Evolutionary conservation across 2,113 vertebrate species (phyloP), one percentile per base, ranked within the genome.

Genomic region (Uria aalge): DNA sequence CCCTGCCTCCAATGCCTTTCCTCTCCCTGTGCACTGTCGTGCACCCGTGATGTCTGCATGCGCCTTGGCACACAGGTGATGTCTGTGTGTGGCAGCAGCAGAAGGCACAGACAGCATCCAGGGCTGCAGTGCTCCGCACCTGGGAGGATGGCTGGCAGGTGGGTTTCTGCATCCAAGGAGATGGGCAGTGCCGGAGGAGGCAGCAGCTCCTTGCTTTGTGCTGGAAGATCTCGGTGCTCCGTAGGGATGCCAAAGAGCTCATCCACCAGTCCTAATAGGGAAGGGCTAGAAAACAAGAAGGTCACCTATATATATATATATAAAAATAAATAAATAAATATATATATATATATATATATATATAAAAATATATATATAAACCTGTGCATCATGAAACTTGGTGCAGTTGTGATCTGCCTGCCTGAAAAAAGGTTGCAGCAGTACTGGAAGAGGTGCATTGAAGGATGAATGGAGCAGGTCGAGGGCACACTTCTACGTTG

Each of bases 41-140:
- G 22, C 34, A 17, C 34, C 8, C 0, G 0, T 24, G 53, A 34
- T 60, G n/a, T 45, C 23, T 2, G 5, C 13, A 15, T 50, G 77
- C 32, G 15, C 53, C 43, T 21, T 60, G 17, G 6, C 6, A 8
- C 9, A 1, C 20, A 12, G 2, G 2, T 45, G 53, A 11, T 12
- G n/a, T 24, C 47, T 8, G 1, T 8, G 8, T 13, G 29, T 20
- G 62, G 27, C 32, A 29, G 72, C 57, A 68, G 52, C 50, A 72
- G 41, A 38, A 53, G n/a, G 40, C 67, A 41, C n/a, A 55, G 53
- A 3, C 8, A 11, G 12, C 43, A 27, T 32, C 29, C 23, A 56
- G 47, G 8, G 1, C 71, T 64, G 56, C 43, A 3, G 56, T 32
- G 11, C 26, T 9, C 6, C 15, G 26, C 34, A 60, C 23, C n/a